These are phyloP conservation scores for Pelagia noctiluca DNA, from an alignment of 30 jellyfish, hydroid and myxozoan genomes.

Conservation along the genomic window DNA sequence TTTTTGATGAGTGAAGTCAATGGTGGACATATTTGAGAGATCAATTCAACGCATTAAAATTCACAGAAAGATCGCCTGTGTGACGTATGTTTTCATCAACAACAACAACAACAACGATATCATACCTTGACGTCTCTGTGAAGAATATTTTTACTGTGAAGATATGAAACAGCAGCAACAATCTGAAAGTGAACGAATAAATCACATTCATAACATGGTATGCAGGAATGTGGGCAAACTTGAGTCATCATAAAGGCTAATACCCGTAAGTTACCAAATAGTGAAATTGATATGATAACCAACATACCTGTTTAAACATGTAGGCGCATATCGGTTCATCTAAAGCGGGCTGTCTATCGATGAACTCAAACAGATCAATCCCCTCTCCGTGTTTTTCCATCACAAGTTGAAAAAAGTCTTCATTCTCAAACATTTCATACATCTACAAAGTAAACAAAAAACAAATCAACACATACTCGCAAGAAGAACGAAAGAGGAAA, in stretches of 20 bases:
- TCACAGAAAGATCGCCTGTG: too few species aligned
- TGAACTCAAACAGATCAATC: slow-evolving; percentile 90
- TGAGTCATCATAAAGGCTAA: not conserved
- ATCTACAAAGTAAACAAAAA: slow-evolving; percentile 55
- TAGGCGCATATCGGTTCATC: slow-evolving; percentile 92
- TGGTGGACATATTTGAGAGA: too few species aligned
- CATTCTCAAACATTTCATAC: slow-evolving; percentile 87
- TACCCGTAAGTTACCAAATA: not conserved
- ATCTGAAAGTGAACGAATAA: slow-evolving; percentile 41
- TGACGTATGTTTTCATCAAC: not conserved
- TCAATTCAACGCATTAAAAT: too few species aligned
- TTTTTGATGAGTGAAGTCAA: too few species aligned
- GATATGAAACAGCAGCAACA: slow-evolving; percentile 83
- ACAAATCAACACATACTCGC: too few species aligned
- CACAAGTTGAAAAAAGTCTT: slow-evolving; percentile 84
- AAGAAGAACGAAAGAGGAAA: too few species aligned
- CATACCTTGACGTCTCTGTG: slow-evolving; percentile 95
- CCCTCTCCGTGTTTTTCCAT: slow-evolving; percentile 99
- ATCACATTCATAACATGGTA: not conserved
- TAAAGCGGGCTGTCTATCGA: slow-evolving; percentile 85
- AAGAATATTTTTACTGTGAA: slow-evolving; percentile 71
- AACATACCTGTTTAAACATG: slow-evolving; percentile 92
- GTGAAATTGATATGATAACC: not conserved
- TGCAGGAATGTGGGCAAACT: not conserved
- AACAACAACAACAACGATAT: too few species aligned